phyloP scores from a whole-genome alignment of 2,113 vertebrate genomes.

The Telmatochromis bifrenatus region DNA sequence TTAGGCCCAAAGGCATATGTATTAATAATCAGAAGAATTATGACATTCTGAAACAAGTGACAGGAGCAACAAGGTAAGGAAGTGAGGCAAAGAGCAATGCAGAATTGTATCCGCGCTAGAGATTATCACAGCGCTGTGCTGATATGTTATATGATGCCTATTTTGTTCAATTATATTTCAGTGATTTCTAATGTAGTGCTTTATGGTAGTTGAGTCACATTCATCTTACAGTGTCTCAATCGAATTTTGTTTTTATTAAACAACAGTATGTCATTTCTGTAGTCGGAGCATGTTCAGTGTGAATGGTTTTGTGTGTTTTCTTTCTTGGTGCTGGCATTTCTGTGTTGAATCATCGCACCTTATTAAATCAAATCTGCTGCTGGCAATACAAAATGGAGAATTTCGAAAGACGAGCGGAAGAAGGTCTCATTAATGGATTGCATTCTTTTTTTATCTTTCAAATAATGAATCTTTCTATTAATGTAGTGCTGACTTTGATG shows the following conservation, averaged over 20 bases:
- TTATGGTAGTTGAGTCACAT: not conserved
- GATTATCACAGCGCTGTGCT: not conserved
- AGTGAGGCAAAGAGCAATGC: not conserved
- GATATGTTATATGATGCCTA: not conserved
- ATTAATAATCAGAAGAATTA: not conserved
- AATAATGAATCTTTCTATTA: constrained; percentile 45
- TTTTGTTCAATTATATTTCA: not conserved
- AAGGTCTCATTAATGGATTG: constrained; percentile 27
- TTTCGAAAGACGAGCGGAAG: not conserved
- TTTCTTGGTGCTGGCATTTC: not conserved
- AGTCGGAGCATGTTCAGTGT: not conserved
- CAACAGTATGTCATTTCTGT: not conserved
- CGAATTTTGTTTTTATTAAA: not conserved
- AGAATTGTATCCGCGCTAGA: not conserved
- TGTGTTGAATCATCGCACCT: constrained; percentile 21
- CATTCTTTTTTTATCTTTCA: constrained; percentile 34
- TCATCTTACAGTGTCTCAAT: not conserved
- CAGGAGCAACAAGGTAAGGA: not conserved
- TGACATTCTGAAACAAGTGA: not conserved
- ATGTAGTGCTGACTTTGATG: constrained; percentile 43
- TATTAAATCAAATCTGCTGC: constrained; percentile 51
- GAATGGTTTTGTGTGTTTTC: not conserved
- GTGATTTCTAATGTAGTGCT: not conserved
- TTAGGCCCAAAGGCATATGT: not conserved
- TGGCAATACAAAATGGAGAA: constrained; percentile 43